Base-by-base conservation (phyloP, 2,113 vertebrate species). In the Microtus pennsylvanicus region DNA sequence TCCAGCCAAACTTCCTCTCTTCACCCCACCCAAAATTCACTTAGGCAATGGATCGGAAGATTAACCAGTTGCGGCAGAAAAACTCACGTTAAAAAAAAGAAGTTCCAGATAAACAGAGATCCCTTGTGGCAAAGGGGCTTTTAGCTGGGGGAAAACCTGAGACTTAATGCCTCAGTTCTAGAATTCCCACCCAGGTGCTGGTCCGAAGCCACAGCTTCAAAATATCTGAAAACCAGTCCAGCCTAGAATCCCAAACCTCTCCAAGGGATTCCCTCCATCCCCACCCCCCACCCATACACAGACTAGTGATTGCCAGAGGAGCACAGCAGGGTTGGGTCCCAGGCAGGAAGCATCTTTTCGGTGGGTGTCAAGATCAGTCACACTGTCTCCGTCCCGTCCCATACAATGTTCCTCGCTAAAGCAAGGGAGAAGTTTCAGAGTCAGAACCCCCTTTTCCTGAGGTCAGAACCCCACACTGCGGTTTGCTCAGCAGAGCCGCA, bases 241-340 rank as follows among this genome's bases (percentile, higher is more conserved):
- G 76, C 22, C 74, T 72, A 72, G 96, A 97, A 95, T 95, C 95
- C 35, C 87, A 92, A 95, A 96, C 88, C 83, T 96, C 97, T 87
- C 93, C 22, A 0, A 0, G 90, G 88, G 65, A 50, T 70, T 50
- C 63, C 83, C 87, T 42, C 47, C 35, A 42, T 94, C 21, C 16
- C 22, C 22, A 42, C 45, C 21, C 52, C 91, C 96, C 94, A 96
- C 96, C 96, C 93, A 63, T 82, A 95, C 98, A 74, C 47, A 88
- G 97, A 97, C 97, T 94, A 97, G 95, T 89, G 96, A 98, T 96
- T 96, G 98, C 4, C 2, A 86, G 65, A 96, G 45, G 42, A 10
- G 92, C 97, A 89, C 97, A 92, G 96, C 61, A 89, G 97, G 97
- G 80, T 19, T 87, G 80, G 96, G 92, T 87, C 70, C 28, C 28